phyloP scores from a whole-genome alignment of 2,888 invertebrate species.

The Ormyrus thymus region DNA sequence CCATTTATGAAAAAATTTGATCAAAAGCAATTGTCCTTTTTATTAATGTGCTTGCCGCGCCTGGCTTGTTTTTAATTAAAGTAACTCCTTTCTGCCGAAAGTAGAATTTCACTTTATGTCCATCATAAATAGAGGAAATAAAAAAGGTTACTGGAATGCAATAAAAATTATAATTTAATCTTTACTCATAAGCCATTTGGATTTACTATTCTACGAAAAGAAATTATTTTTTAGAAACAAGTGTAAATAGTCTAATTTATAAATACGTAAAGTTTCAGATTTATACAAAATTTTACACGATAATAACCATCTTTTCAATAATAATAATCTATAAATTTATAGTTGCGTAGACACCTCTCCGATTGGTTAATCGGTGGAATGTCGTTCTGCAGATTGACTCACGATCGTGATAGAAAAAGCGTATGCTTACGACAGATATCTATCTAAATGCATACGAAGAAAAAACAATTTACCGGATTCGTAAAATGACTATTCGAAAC shows the following conservation, averaged over 20 bases:
- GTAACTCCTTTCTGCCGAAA: not conserved
- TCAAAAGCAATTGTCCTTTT: too few species aligned
- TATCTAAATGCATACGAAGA: not conserved
- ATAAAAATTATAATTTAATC: constrained; percentile 3
- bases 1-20: too few species aligned
- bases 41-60: not conserved
- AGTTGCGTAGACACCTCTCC: too few species aligned
- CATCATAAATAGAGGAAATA: not conserved
- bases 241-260: too few species aligned
- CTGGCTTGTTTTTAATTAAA: constrained; percentile 9
- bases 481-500: constrained; percentile 2
- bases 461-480: constrained; percentile 30
- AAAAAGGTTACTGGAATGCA: constrained; percentile 1
- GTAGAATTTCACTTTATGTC: constrained; percentile 6
- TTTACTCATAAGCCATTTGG: not conserved
- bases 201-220: not conserved
- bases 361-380: too few species aligned
- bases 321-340: too few species aligned
- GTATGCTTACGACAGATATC: not conserved
- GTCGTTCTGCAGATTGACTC: too few species aligned
- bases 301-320: too few species aligned
- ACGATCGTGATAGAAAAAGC: not conserved
- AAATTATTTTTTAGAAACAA: too few species aligned
- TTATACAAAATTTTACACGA: too few species aligned
- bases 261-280: too few species aligned